These are phyloP conservation scores for Rhagonycha fulva DNA, from an alignment of 2,888 invertebrate genomes.

Conservation along the genomic window DNA sequence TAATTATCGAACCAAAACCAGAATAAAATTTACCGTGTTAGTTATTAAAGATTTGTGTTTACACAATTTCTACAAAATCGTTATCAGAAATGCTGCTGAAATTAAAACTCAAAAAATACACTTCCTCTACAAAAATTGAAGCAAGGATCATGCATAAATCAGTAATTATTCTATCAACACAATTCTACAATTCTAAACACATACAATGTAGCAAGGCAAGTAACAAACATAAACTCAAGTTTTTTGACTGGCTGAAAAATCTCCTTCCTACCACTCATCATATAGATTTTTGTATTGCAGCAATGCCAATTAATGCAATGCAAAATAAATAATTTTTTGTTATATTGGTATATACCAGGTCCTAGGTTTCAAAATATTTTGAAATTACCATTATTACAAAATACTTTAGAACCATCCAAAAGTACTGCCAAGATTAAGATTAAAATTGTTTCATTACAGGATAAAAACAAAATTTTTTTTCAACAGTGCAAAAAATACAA, in stretches of 20 bases:
- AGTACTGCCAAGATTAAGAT: not conserved
- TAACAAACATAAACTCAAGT: not conserved
- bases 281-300: not conserved
- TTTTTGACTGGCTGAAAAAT: not conserved
- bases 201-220: not conserved
- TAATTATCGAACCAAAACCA: not conserved
- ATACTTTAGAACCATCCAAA: not conserved
- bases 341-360: not conserved
- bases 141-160: not conserved
- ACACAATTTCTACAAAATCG: not conserved
- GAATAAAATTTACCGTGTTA: not conserved
- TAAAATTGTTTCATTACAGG: not conserved
- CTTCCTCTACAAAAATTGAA: not conserved
- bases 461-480: not conserved
- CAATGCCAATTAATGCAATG: not conserved
- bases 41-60: not conserved
- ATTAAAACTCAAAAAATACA: not conserved
- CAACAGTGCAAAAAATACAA: not conserved
- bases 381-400: not conserved
- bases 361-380: not conserved
- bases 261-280: not conserved
- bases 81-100: not conserved
- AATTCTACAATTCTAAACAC: not conserved
- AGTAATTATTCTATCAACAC: not conserved
- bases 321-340: not conserved